Percentiles rank a stretch among this genome's conserved stretches.
Conservation (phyloP, 2,797 vertebrate genomes). For the Falco naumanni region DNA sequence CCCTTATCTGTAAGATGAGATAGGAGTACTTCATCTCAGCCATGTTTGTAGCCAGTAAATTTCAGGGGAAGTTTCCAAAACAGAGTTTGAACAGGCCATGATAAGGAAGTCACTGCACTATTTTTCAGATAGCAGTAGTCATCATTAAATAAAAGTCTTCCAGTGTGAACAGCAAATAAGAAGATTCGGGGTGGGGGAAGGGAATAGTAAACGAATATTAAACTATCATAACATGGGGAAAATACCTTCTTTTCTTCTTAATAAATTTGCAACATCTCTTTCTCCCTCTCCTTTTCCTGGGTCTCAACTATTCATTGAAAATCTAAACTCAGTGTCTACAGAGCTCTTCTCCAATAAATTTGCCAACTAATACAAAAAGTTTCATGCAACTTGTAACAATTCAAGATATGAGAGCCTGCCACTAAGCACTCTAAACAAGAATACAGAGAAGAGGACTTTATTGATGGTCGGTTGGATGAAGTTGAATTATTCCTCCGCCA, state of each 20-base stretch:
- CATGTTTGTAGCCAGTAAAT: neutral
- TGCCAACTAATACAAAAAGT: neutral
- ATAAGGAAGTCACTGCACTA: neutral
- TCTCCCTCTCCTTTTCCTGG: neutral
- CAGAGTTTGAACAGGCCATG: neutral
- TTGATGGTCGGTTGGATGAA: neutral
- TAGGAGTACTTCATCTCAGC: neutral
- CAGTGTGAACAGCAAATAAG: neutral
- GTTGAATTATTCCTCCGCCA: neutral
- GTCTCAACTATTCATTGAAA: neutral
- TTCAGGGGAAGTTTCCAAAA: neutral
- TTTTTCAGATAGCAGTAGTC: neutral
- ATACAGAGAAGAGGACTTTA: neutral
- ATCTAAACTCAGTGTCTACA: neutral
- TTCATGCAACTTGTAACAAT: neutral
- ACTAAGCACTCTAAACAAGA: neutral
- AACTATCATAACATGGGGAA: neutral
- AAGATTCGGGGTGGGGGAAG: rapidly evolving
- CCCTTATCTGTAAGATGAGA: neutral
- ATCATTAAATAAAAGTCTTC: neutral
- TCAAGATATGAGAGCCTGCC: neutral
- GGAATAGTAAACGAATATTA: rapidly evolving
- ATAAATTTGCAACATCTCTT: neutral
- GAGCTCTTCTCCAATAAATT: neutral
- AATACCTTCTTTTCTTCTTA: neutral